Base-by-base conservation (phyloP, 2,797 vertebrate species). In the Malacoctenus gilli region DNA sequence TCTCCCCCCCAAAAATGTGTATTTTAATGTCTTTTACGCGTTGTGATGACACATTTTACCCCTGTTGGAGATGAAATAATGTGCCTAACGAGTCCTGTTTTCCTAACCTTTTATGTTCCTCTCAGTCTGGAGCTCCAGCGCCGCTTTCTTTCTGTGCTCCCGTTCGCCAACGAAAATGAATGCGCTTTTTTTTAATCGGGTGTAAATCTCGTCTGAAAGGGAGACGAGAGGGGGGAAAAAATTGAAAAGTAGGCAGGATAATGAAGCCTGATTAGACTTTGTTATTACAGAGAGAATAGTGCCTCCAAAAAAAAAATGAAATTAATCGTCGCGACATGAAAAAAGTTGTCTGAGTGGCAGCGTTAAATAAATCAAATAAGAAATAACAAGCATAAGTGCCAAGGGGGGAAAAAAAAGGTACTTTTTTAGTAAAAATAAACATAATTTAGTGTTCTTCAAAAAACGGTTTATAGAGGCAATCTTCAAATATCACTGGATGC, bases 261-360 rank as follows among this genome's bases (percentile, higher is more conserved):
- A 72, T 60, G 16, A 65, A 56, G 28, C 16, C 18, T 64, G 47
- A 67, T 59, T 66, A 43, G 11, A 41, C 44, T 31, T 60, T 71
- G 42, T 62, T 52, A 41, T 68, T 65, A 60, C 21, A 55, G 12
- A 19, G 43, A 10, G 35, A 56, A 64, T 68, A 49, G 52, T 40
- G 37, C 1, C 43, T 51, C 66, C 36, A 41, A 12, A 38, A 16
- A 20, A 19, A 38, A 39, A 39, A 19, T 19, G 4, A 68, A 63
- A 57, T 47, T 39, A 78, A 57, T 68, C 40, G 59, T 61, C 35
- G 21, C 6, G 40, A 8, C 0, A 3, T 30, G 34, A n/a, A 35
- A 30, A 58, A 19, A n/a, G 48, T 37, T 23, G 13, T 51, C 28
- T 50, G 36, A 54, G 34, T 49, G 34, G 36, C 39, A 13, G 31